Base-by-base conservation (phyloP, 2,888 invertebrate genomes). In the Iphiclides podalirius region DNA sequence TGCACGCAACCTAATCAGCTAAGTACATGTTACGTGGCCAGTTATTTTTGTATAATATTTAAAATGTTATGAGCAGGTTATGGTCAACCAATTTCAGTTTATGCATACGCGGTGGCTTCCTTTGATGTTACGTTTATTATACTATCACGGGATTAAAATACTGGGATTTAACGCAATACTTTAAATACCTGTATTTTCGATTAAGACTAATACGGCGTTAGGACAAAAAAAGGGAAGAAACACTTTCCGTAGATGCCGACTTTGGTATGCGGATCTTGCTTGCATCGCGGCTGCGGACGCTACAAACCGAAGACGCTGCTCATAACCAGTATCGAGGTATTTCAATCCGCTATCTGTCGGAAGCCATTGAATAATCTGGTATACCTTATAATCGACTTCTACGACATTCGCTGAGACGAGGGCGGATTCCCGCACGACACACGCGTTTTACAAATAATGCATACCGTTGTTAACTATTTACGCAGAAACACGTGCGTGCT, bases 1-100 rank as follows among this genome's bases (percentile, higher is more conserved):
- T 14, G 17, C 42, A 33, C 42, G 34, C 34, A 4, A 34, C 4
- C 34, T 42, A 15, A 8, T 14, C 8, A 35, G 34, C 34, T 35
- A 35, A 35, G 13, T 14, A 7, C 34, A 13, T 13, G 3, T 26
- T 26, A 26, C 26, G 26, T 26, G 26, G 9, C 26, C 9, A 26
- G 9, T 4, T 9, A 4, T 26, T 26, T 26, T 26, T 4, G 20
- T 26, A 8, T 26, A 26, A 26, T 4, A 20, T 20, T 26, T 26
- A 8, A 26, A 26, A 9, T 26, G 8, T 26, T 26, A 26, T 26
- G 6, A 26, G 1, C 26, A 26, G 26, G 9, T 9, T 6, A 8
- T 8, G 8, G 9, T 26, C 1, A 2, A 26, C 20, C 6, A 26
- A 8, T 4, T 26, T 26, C 8, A 26, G n/a, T n/a, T n/a, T n/a